Base-by-base conservation (phyloP, 2,888 invertebrate genomes). In the Melipona bicolor region DNA sequence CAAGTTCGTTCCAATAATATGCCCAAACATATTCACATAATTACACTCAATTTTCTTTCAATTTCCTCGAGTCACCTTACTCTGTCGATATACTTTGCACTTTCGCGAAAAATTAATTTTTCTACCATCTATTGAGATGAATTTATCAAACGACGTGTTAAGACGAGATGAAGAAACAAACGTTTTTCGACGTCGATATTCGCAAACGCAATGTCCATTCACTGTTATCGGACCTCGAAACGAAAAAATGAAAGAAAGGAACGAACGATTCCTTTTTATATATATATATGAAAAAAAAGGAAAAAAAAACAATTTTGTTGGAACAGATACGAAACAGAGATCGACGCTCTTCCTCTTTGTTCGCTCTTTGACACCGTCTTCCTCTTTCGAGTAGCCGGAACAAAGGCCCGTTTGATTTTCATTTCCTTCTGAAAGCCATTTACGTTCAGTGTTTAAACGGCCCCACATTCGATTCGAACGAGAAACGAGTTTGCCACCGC, bases 361-460 rank as follows among this genome's bases (percentile, higher is more conserved):
- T 67, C 73, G 17, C 52, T 56, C 83, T 83, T 77, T 77, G 83
- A 83, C 83, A 52, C 52, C 32, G 24, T 62, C 77, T 72, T 77
- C 64, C 81, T 70, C 74, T 52, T 73, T 74, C 83, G 67, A n/a
- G 43, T 62, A 24, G 69, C 56, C 32, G 72, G 43, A 81, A 83
- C 72, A 73, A 81, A 81, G 75, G 79, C 64, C 67, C 75, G 82
- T 65, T 83, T 81, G 84, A 77, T 83, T 88, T 88, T 81, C 79
- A 87, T 79, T 87, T 79, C 79, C 77, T 67, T 64, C 70, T 72
- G 70, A 69, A 79, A 88, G 85, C 80, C 85, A 89, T 86, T 89
- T 86, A 83, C 82, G 72, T 73, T 11, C 65, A 27, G 50, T 83
- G 84, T 79, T 86, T 86, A 85, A 85, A 81, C 80, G 83, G 65